These are phyloP conservation scores for Ichneumoninae sp. DNA, from an alignment of 2,888 invertebrate genomes.

Conservation along the genomic window DNA sequence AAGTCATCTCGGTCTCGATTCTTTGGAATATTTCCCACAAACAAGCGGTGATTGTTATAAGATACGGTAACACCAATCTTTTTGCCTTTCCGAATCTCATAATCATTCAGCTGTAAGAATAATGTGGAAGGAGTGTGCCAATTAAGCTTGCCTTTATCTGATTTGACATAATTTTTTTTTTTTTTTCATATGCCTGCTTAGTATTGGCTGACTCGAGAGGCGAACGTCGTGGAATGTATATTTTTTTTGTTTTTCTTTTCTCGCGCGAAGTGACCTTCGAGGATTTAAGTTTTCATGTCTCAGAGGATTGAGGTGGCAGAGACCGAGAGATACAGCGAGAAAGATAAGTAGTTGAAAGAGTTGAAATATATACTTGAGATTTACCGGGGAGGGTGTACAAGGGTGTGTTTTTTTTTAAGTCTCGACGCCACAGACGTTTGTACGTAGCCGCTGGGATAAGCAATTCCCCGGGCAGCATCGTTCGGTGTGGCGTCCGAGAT, in stretches of 20 bases:
- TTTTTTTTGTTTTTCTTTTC: constrained; percentile 60
- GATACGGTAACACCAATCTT: constrained; percentile 99
- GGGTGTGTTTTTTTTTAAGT: constrained; percentile 39
- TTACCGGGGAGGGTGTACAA: constrained; percentile 29
- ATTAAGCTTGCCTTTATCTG: constrained; percentile 84
- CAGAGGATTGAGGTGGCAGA: constrained; percentile 60
- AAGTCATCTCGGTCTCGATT: constrained; percentile 99
- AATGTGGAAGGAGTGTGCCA: constrained; percentile 91
- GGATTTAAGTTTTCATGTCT: constrained; percentile 66
- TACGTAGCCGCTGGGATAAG: neutral
- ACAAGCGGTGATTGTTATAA: constrained; percentile 99
- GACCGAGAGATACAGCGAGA: constrained; percentile 66
- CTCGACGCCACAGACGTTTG: constrained; percentile 12
- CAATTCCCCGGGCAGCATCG: neutral
- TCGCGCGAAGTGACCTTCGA: constrained; percentile 73
- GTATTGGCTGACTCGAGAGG: constrained; percentile 64
- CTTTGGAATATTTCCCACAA: constrained; percentile 99
- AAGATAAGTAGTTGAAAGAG: constrained; percentile 63
- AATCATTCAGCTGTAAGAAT: constrained; percentile 99
- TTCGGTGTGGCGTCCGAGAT: constrained; percentile 2
- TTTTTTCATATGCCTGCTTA: constrained; percentile 54
- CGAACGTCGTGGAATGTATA: constrained; percentile 52
- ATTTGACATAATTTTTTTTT: constrained; percentile 69
- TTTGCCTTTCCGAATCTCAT: constrained; percentile 99
- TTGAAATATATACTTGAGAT: constrained; percentile 53